A percentile compares a stretch with the other conserved stretches of the same genome.
Conservation (phyloP, 2,888 invertebrate genomes). For the Ditylenchus weischeri region DNA sequence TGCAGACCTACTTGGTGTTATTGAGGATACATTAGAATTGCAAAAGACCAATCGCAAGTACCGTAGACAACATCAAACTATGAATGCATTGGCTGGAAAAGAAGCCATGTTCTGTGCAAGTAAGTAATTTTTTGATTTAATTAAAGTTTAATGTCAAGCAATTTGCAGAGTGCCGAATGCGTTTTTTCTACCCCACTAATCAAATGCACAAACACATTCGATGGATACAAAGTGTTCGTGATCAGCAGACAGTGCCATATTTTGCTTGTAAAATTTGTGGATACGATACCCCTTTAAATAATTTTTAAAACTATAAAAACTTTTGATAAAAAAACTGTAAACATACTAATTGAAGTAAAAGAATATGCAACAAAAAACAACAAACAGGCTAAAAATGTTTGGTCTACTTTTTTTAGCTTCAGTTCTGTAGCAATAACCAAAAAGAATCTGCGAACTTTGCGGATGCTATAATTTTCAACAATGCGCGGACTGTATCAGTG, state of each 20-base stretch:
- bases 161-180: slow-evolving; percentile 10
- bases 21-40: not conserved
- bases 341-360: no score
- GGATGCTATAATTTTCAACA: no score
- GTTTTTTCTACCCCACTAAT: slow-evolving; percentile 1
- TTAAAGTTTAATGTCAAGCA: no score
- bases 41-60: slow-evolving; percentile 10
- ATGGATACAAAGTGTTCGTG: not conserved
- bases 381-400: no score
- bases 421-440: no score
- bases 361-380: no score
- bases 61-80: slow-evolving; percentile 1
- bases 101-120: slow-evolving; percentile 9
- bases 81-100: slow-evolving; percentile 7
- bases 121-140: not conserved
- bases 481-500: no score
- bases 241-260: slow-evolving; percentile 2
- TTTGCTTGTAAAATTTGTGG: slow-evolving; percentile 11
- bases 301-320: not conserved
- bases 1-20: no score
- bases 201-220: slow-evolving; percentile 8
- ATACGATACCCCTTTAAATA: not conserved
- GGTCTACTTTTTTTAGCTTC: no score
- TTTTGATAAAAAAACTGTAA: no score
- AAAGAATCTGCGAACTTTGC: no score